Conservation (phyloP, 2,797 vertebrate genomes). For the Harpagifer antarcticus region DNA sequence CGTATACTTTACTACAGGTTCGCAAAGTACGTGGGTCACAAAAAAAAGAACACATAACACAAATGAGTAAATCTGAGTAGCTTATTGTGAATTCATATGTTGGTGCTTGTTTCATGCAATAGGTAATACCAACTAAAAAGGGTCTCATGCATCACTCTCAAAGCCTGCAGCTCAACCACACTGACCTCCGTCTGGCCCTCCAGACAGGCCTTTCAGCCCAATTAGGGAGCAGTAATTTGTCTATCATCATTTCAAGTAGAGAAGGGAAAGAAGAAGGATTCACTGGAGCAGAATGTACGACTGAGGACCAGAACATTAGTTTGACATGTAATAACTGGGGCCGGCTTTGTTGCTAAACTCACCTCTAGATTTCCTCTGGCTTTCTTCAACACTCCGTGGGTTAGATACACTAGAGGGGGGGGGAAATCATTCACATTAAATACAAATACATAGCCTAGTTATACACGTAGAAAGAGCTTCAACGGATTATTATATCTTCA, state of each 20-base stretch:
- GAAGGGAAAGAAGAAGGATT: conserved; percentile 38
- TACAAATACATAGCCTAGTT: neutral
- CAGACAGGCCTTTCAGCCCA: conserved; percentile 79
- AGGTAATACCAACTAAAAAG: conserved; percentile 7
- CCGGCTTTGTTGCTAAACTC: conserved; percentile 42
- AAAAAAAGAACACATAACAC: too few species aligned
- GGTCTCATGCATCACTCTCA: conserved; percentile 65
- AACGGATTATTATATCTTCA: neutral
- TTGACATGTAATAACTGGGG: conserved; percentile 5
- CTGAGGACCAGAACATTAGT: conserved; percentile 22
- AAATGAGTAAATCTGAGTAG: too few species aligned
- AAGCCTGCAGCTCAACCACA: conserved; percentile 48
- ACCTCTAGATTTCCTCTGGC: conserved; percentile 96
- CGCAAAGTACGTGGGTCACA: too few species aligned
- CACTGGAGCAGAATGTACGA: conserved; percentile 20
- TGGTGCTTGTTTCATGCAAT: conserved; percentile 45
- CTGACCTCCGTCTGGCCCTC: conserved; percentile 80
- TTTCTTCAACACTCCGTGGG: conserved; percentile 93
- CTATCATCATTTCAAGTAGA: conserved; percentile 64
- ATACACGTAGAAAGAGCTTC: neutral
- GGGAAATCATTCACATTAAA: neutral
- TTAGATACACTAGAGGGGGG: conserved; percentile 87
- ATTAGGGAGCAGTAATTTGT: conserved; percentile 81
- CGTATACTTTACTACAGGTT: too few species aligned
- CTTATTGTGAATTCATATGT: too few species aligned